Evolutionary conservation across 2,888 invertebrate genomes (phyloP), one percentile per base, ranked within the genome.

Genomic region (Pecten maximus): DNA sequence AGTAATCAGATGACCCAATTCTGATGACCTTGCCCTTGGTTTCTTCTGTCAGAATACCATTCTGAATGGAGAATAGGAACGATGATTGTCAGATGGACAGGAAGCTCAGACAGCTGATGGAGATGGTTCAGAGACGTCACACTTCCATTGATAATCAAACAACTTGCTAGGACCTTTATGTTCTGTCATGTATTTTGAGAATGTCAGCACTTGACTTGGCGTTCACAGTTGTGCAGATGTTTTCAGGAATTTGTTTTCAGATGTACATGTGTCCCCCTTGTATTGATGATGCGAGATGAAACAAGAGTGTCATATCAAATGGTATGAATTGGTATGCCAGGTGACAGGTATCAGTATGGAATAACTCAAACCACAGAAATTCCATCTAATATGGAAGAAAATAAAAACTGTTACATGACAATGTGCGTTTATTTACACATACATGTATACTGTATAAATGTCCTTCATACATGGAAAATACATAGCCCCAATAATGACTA

Each of bases 141-240:
- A 54, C 54, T 54, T 54, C 54, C 54, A 54, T n/a, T 54, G 54
- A 54, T 54, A 54, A 23, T 54, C 54, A 54, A 54, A 54, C 54
- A 54, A 54, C 54, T 54, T 54, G n/a, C 16, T 54, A 54, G 16
- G 54, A 54, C 54, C 19, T 54, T 54, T 54, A 54, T 54, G 54
- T 54, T 54, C 54, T 54, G 23, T 54, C n/a, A n/a, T n/a, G 19
- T n/a, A 23, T 54, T 23, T 54, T 54, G 54, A 54, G 54, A 54
- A 54, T 54, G 54, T 54, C 54, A 54, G 54, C 54, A 54, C 2
- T 44, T n/a, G n/a, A n/a, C n/a, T 54, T 54, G 54, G 54, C 54
- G 8, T 54, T 54, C 54, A 6, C 54, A 23, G 54, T 54, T 19
- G 54, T 54, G 19, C 54, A 54, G n/a, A 54, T 54, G 54, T 54